Base-by-base conservation (phyloP, 2,113 vertebrate genomes). In the Lagopus leucura region DNA sequence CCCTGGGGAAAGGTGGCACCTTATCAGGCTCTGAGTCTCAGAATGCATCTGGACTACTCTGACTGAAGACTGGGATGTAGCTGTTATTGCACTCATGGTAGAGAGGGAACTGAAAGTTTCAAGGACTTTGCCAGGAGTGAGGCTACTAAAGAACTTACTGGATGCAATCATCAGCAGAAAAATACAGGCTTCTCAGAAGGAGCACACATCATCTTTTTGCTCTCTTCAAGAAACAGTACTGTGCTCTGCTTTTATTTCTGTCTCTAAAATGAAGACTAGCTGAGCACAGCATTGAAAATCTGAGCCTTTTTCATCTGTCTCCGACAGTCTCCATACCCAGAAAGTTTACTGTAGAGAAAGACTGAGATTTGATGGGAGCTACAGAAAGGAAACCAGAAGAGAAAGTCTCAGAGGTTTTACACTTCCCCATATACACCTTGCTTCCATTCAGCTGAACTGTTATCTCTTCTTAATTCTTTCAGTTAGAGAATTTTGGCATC, bases 41-140 rank as follows among this genome's bases (percentile, higher is more conserved):
- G 38, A n/a, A 67, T 6, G 8, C 28, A 36, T 40, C 64, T 5
- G 2, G 81, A 55, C 30, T 45, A 43, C 78, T 67, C 82, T 71
- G 67, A 85, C 82, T 20, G 12, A 86, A 60, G 48, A 77, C 32
- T 4, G 3, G 25, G 52, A 67, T 4, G 1, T 14, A 2, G 3
- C 27, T 72, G 54, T 27, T 52, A 34, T 30, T 19, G 45, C 18
- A 2, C 0, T 19, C 18, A n/a, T 1, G 2, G 36, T 30, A 50
- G 84, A 36, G 50, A 67, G 3, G 15, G 28, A 83, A 38, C 19
- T n/a, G 38, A 19, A 40, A 85, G 27, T 34, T 72, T 50, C 38
- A 36, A 66, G 28, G 8, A 34, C 75, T 95, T 88, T 88, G 54
- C 80, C 42, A 30, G 54, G 48, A 58, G 17, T 19, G 27, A 66